phyloP scores from a whole-genome alignment of 2,113 vertebrate genomes.

The Python bivittatus region DNA sequence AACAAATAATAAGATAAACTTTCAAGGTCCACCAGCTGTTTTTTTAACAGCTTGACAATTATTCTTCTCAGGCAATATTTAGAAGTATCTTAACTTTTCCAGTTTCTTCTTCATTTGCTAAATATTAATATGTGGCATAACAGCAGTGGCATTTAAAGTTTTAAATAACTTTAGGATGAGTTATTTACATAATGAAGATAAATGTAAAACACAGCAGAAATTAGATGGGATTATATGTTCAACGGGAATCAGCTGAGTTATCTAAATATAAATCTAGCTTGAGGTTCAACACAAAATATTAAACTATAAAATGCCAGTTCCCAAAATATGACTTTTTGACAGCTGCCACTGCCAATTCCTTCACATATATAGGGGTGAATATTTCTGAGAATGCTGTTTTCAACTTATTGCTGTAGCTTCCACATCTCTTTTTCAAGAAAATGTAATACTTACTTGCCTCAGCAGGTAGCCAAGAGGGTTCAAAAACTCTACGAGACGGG shows the following conservation, averaged over 20 bases:
- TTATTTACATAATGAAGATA: slow-evolving; percentile 55
- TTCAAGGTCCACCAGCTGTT: not conserved
- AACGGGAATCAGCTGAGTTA: slow-evolving; percentile 51
- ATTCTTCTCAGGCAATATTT: not conserved
- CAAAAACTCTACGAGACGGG: not conserved
- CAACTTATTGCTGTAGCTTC: not conserved
- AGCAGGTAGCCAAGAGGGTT: not conserved
- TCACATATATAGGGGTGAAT: not conserved
- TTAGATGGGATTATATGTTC: not conserved
- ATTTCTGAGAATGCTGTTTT: not conserved
- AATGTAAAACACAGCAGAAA: slow-evolving; percentile 26
- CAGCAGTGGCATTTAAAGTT: slow-evolving; percentile 26
- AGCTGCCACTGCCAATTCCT: not conserved
- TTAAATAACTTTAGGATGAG: slow-evolving; percentile 49
- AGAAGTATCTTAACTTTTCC: slow-evolving; percentile 20
- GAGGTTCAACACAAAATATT: slow-evolving; percentile 43
- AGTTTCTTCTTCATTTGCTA: slow-evolving; percentile 38
- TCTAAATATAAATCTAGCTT: slow-evolving; percentile 55
- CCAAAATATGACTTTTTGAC: not conserved
- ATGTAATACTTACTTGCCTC: not conserved
- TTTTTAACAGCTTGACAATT: not conserved
- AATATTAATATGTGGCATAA: slow-evolving; percentile 49
- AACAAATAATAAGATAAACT: not conserved
- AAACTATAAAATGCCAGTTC: not conserved
- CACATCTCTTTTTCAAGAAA: not conserved